Conservation (phyloP, 2,797 vertebrate species). For the Ctenochaetus hawaiiensis region DNA sequence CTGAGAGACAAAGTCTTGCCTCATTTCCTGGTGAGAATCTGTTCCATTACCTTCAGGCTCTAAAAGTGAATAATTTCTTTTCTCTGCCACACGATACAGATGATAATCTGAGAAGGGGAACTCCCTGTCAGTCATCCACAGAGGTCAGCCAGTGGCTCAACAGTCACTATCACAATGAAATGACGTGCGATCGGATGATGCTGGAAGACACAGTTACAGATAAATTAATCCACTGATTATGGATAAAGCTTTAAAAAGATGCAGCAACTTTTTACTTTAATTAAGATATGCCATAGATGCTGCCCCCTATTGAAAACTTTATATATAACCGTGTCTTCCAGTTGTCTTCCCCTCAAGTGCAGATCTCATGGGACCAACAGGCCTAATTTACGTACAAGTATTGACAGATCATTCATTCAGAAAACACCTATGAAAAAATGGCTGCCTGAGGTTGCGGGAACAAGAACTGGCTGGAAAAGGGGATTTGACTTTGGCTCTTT, state of each 20-base stretch:
- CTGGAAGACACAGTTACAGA: constrained; percentile 3
- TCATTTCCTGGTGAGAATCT: constrained; percentile 23
- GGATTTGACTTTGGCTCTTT: constrained; percentile 18
- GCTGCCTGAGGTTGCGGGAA: neutral
- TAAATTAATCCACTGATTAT: neutral
- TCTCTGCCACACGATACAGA: constrained; percentile 19
- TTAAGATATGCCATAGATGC: constrained; percentile 15
- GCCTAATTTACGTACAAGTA: constrained; percentile 7
- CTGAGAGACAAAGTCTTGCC: constrained; percentile 48
- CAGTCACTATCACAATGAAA: neutral
- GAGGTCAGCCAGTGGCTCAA: neutral
- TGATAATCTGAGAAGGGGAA: constrained; percentile 20
- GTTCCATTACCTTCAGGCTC: constrained; percentile 29
- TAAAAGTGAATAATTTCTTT: constrained; percentile 6
- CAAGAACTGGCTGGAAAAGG: constrained; percentile 17
- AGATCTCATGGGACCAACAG: constrained; percentile 13
- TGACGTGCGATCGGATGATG: constrained; percentile 3
- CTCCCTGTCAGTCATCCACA: neutral
- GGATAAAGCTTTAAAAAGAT: constrained; percentile 23
- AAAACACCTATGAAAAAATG: neutral
- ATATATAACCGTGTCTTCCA: constrained; percentile 1
- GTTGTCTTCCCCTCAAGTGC: constrained; percentile 8
- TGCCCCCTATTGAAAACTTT: constrained; percentile 19
- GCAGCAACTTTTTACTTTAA: constrained; percentile 8
- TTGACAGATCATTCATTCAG: neutral